Base-by-base conservation (phyloP, 2,113 vertebrate genomes). In the Scortum barcoo region DNA sequence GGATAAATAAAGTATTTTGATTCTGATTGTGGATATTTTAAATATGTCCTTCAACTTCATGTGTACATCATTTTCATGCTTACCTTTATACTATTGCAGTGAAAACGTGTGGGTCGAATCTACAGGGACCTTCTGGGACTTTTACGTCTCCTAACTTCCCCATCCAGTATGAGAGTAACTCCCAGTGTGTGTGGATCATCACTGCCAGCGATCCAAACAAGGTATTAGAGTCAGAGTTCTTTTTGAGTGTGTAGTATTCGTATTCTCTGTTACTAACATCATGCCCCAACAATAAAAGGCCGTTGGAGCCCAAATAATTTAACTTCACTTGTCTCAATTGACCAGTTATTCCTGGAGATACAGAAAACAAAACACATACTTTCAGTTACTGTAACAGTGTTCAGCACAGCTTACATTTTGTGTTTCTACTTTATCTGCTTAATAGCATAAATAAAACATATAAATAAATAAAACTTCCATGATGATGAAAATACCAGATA, bases 171-270 rank as follows among this genome's bases (percentile, higher is more conserved):
- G 95, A 96, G 86, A 96, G 95, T 68, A 96, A 96, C 89, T 95
- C 95, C 11, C 95, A 96, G 80, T 96, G 95, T 86, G 94, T 95
- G 60, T 96, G 95, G 95, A 95, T 96, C 86, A 95, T 96, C 84
- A 95, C 95, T 6, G 95, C 95, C 81, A 92, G 94, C 44, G 95
- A 95, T 87, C 94, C 93, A 10, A 96, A 94, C 84, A 96, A 96
- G 95, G 95, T 96, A 94, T 7, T 14, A 61, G 3, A 60, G 26
- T 36, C 42, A 17, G 10, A 2, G 28, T 5, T 8, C 11, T 24
- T 20, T 30, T 6, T 16, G 36, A 20, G 0, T 36, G 56, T 54
- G 13, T 40, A 50, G 7, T 60, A 3, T 14, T 56, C 9, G 19
- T 28, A 22, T 7, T 62, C 1, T 72, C 22, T 54, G 40, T 13